Percentiles rank a stretch among this genome's conserved stretches.
Conservation (phyloP, 2,888 invertebrate genomes). For the Alloscopus bannaensis region DNA sequence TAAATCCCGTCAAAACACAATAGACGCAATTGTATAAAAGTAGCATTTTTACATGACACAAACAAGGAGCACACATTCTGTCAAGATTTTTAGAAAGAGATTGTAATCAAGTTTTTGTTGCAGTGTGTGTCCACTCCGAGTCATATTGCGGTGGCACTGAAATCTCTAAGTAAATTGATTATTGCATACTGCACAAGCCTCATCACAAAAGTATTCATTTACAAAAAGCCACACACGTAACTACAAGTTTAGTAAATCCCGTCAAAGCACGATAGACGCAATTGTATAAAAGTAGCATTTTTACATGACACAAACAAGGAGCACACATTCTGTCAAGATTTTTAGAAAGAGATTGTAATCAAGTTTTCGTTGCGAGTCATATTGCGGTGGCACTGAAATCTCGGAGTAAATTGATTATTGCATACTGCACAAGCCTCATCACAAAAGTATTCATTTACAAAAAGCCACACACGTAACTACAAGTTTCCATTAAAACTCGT, state of each 20-base stretch:
- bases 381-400: not conserved
- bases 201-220: too few species aligned
- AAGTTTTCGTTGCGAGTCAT: not conserved
- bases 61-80: not conserved
- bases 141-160: not conserved
- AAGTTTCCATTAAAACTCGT: slow-evolving; percentile 45
- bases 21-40: slow-evolving; percentile 32
- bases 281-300: not conserved
- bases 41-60: slow-evolving; percentile 11
- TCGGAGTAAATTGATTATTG: not conserved
- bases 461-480: slow-evolving; percentile 55
- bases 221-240: too few species aligned
- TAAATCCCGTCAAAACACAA: not conserved
- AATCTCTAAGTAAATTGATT: not conserved
- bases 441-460: slow-evolving; percentile 11
- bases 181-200: too few species aligned
- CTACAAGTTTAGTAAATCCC: not conserved
- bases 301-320: not conserved
- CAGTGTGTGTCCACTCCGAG: slow-evolving; percentile 31
- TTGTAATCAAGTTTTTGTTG: slow-evolving; percentile 41
- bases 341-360: slow-evolving; percentile 25
- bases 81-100: not conserved
- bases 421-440: not conserved
- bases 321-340: not conserved
- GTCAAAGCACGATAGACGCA: not conserved